Percentiles rank a stretch among this genome's conserved stretches.
Evolutionary conservation across 2,113 vertebrate genomes (phyloP).

Genomic region (Calypte anna): DNA sequence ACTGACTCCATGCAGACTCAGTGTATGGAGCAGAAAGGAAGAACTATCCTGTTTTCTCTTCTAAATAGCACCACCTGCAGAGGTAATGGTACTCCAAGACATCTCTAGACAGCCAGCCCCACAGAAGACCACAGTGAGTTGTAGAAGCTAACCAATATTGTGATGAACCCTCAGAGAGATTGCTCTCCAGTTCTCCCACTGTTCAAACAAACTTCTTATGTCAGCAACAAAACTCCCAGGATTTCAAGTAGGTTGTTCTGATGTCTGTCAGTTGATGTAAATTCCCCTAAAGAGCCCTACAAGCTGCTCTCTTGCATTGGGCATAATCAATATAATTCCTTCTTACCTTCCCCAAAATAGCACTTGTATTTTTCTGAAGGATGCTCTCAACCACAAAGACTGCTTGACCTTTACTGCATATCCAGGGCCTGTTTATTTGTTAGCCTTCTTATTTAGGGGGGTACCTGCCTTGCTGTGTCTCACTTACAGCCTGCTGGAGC

Average conservation of each 20-base stretch:
- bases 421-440: not conserved
- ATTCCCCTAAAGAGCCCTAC: not conserved
- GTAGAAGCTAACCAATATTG: not conserved
- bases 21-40: not conserved
- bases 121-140: not conserved
- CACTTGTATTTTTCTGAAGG: not conserved
- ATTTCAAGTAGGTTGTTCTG: not conserved
- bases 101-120: not conserved
- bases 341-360: not conserved
- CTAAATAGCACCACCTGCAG: not conserved
- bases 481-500: not conserved
- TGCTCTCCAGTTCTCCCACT: not conserved
- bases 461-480: conserved; percentile 37
- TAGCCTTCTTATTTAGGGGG: not conserved
- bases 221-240: not conserved
- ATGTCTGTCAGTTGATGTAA: not conserved
- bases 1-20: rapidly evolving
- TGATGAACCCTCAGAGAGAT: not conserved
- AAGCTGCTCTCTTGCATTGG: not conserved
- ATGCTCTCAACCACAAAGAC: not conserved
- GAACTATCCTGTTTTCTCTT: not conserved
- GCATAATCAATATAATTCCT: not conserved
- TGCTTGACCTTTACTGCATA: not conserved
- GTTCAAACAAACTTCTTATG: not conserved
- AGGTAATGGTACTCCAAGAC: not conserved